Evolutionary conservation across 2,113 vertebrate species (phyloP), one percentile per base, ranked within the genome.

Genomic region (Zingel zingel): DNA sequence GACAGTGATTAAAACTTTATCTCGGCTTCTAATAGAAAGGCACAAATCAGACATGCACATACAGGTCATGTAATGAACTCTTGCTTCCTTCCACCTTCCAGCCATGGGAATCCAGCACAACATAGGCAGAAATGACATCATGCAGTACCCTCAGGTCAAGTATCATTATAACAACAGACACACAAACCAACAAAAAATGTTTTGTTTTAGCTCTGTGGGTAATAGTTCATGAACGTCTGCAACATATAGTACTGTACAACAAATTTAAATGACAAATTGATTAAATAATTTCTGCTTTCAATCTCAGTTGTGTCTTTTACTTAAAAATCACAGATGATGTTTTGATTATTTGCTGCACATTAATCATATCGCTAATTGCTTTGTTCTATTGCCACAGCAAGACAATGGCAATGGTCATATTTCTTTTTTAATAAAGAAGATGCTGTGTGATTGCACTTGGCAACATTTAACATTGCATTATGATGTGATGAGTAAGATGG

Each of bases 31-130:
- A 25, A 66, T 18, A 58, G n/a, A 76, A 76, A 74, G 59, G 33
- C 59, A 68, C 4, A 77, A 75, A 70, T 45, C 73, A 64, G 87
- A 90, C 92, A 56, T 86, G 89, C 75, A 88, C 86, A 73, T n/a
- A 84, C 88, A 88, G 87, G 91, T 86, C 79, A 77, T 87, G 83
- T 74, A 65, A 90, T 89, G 69, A 91, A 90, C 73, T 73, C 73
- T 72, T 39, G 61, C 87, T 86, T 86, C 83, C 88, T 78, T 74
- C 5, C 86, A 82, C 83, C 81, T 91, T 74, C 64, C 64, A 90
- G 88, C 70, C 79, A 88, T 91, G 87, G 88, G 89, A 88, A 91
- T 81, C 62, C 33, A 74, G 79, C 61, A 67, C 62, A 81, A 68
- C 76, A 79, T 1, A 64, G 70, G 74, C 75, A 71, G 23, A 33